These are phyloP conservation scores for Hirtodrosophila duncani DNA, from an alignment of 2,888 invertebrate species.

Conservation along the genomic window DNA sequence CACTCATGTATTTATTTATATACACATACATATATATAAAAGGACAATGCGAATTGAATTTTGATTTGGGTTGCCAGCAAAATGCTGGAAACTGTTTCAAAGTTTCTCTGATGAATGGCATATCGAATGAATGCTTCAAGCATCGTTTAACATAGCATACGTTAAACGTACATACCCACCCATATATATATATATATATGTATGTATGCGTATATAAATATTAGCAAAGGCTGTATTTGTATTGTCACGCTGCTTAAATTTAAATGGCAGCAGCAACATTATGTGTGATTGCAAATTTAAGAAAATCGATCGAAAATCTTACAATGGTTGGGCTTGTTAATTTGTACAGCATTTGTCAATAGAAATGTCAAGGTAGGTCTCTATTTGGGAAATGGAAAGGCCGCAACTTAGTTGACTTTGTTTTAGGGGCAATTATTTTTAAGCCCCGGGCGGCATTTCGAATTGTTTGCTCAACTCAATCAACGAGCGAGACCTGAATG, in stretches of 20 bases:
- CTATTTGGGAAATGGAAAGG: no score
- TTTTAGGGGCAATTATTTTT: not conserved
- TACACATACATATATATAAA: slow-evolving; percentile 1
- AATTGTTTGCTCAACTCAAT: slow-evolving; percentile 27
- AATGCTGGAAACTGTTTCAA: slow-evolving; percentile 19
- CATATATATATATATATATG: no score
- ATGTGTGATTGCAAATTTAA: slow-evolving; percentile 24
- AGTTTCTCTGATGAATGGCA: slow-evolving; percentile 5
- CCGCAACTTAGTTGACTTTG: no score
- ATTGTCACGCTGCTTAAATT: no score
- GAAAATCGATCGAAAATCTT: no score
- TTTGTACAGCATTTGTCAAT: no score
- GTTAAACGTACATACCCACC: not conserved
- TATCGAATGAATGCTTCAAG: not conserved
- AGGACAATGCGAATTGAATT: slow-evolving; percentile 41
- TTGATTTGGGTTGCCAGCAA: slow-evolving; percentile 46
- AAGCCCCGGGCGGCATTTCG: no score
- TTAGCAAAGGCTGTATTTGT: no score
- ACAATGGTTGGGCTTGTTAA: no score
- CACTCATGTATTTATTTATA: not conserved
- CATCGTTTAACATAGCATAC: slow-evolving; percentile 23
- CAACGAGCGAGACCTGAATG: slow-evolving; percentile 28
- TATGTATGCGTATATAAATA: no score
- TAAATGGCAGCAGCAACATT: no score
- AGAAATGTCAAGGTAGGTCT: not conserved